Base-by-base conservation (phyloP, 2,888 invertebrate genomes). In the Graphium colonna region DNA sequence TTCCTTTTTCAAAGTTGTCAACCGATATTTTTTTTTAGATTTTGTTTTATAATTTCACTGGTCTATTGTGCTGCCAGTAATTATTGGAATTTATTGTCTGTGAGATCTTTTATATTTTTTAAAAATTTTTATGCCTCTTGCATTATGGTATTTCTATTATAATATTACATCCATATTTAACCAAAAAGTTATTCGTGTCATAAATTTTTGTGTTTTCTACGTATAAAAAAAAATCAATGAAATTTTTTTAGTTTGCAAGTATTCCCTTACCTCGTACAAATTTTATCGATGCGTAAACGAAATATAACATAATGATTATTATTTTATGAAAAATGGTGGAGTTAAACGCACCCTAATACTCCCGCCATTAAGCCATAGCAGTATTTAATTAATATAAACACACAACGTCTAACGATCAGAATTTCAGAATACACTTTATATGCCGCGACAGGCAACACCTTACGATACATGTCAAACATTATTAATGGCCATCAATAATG, bases 401-500 rank as follows among this genome's bases (percentile, higher is more conserved):
- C 18, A 43, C 36, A 21, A n/a, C 13, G 41, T 33, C 36, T 41
- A 51, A 52, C 39, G 48, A 56, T 40, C 28, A 12, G 13, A 10
- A 26, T 47, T 52, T 40, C 28, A 12, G 13, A 10, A 26, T 47
- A 42, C 26, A 48, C 39, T 43, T 49, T 39, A 48, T 49, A 15
- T 31, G 12, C 12, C n/a, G 31, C 7, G 51, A 46, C 51, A 51
- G 31, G 45, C 15, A n/a, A 45, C 51, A 51, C 45, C 40, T 51
- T 46, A 45, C 49, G 9, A 36, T 36, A 26, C 45, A 7, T 40
- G 40, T 51, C 45, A 41, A 40, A 51, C 17, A 40, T 18, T 51
- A 41, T 51, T 51, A 40, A 51, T 18, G 40, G 40, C 33, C 51
- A 51, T 51, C 51, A 51, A 46, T 51, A 45, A 51, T 33, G 51